These are phyloP conservation scores for Formica aserva DNA, from an alignment of 2,888 invertebrate genomes.

Conservation along the genomic window DNA sequence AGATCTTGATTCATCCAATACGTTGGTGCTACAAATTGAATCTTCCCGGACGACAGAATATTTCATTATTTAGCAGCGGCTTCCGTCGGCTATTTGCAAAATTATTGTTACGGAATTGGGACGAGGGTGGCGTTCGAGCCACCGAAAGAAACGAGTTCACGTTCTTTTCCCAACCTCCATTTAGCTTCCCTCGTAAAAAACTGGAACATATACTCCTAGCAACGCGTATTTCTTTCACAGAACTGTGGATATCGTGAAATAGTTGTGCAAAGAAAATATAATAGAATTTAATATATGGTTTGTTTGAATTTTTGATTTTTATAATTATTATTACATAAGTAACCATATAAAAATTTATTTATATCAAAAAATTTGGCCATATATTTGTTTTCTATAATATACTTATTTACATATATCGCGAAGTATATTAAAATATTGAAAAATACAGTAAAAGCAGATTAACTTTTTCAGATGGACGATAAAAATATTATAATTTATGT, in stretches of 20 bases:
- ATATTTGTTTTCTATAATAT: neutral
- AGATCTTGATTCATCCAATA: slow-evolving; percentile 68
- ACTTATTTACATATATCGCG: neutral
- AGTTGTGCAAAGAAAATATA: slow-evolving; percentile 8
- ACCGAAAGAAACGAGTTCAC: slow-evolving; percentile 71
- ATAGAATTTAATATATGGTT: neutral
- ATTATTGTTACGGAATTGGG: slow-evolving; percentile 83
- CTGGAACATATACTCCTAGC: slow-evolving; percentile 69
- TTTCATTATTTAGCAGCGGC: slow-evolving; percentile 82
- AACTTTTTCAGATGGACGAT: neutral
- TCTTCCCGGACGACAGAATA: slow-evolving; percentile 79
- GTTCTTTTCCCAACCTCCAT: slow-evolving; percentile 72
- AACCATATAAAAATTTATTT: neutral
- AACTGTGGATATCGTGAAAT: slow-evolving; percentile 38
- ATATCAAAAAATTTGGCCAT: neutral
- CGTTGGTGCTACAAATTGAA: slow-evolving; percentile 80
- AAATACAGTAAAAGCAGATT: neutral
- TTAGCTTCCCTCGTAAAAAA: slow-evolving; percentile 78
- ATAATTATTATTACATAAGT: neutral
- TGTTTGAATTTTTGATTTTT: neutral
- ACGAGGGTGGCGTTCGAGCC: slow-evolving; percentile 69
- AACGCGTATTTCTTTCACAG: slow-evolving; percentile 58
- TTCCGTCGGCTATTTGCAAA: slow-evolving; percentile 81
- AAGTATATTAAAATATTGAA: neutral
- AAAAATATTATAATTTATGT: neutral